Evolutionary conservation across 2,797 vertebrate species (phyloP).

Genomic region (Decapterus maruadsi): DNA sequence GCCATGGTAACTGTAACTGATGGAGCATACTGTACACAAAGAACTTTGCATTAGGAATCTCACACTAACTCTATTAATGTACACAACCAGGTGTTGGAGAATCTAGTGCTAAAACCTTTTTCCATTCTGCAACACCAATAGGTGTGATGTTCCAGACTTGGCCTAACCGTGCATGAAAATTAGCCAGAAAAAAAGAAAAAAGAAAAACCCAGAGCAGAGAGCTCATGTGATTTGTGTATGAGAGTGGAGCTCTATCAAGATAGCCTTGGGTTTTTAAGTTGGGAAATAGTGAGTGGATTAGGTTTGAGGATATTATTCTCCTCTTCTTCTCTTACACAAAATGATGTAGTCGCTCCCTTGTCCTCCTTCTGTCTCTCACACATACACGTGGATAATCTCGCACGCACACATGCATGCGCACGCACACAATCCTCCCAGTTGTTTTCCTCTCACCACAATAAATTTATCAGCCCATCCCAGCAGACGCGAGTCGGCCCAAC

Average conservation of each 20-base stretch:
- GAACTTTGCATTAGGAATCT: neutral
- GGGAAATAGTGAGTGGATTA: slow-evolving; percentile 38
- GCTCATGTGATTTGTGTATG: slow-evolving; percentile 3
- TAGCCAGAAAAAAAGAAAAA: neutral
- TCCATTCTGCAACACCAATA: slow-evolving; percentile 56
- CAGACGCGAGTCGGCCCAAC: slow-evolving; percentile 53
- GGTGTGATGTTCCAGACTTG: slow-evolving; percentile 50
- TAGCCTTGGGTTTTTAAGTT: slow-evolving; percentile 25
- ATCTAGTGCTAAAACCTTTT: slow-evolving; percentile 28
- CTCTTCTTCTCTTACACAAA: slow-evolving; percentile 29
- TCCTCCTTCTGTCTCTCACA: slow-evolving; percentile 50
- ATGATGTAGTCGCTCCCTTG: slow-evolving; percentile 31
- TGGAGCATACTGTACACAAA: neutral
- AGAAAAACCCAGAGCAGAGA: slow-evolving; percentile 19
- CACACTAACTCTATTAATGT: neutral
- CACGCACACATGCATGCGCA: neutral
- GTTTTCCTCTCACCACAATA: slow-evolving; percentile 62
- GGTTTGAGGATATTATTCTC: slow-evolving; percentile 56
- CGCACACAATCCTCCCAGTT: slow-evolving; percentile 46
- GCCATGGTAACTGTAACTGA: no score
- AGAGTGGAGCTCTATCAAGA: slow-evolving; percentile 1
- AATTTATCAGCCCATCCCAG: slow-evolving; percentile 68
- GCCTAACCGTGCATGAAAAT: neutral
- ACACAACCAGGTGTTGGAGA: neutral
- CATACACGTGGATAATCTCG: slow-evolving; percentile 38